Evolutionary conservation across 1,140 invertebrate genomes (phyloP).

Genomic region (Papilio xuthus): DNA sequence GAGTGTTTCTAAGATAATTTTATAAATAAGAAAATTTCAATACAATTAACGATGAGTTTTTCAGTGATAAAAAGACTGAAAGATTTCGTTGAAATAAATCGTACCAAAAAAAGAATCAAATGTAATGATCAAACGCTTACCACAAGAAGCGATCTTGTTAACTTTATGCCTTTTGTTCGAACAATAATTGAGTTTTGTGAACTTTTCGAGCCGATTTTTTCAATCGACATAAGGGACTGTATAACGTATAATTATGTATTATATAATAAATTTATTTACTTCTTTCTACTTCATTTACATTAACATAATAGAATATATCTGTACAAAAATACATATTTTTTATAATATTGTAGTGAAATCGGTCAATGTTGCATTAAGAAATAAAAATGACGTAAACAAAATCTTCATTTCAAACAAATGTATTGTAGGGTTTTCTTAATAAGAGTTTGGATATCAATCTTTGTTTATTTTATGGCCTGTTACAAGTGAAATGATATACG

Average conservation of each 20-base stretch:
- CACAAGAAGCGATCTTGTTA: conserved; percentile 18
- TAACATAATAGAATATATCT: not conserved
- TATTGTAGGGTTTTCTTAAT: not conserved
- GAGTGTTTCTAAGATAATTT: not conserved
- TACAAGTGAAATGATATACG: not conserved
- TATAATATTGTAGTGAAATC: not conserved
- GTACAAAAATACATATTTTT: no score
- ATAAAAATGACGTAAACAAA: conserved; percentile 12
- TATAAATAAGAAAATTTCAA: not conserved
- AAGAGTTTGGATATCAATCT: not conserved
- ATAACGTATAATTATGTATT: not conserved
- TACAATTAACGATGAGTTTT: not conserved
- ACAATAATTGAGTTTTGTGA: conserved; percentile 17
- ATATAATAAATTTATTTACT: not conserved
- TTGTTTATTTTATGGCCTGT: not conserved
- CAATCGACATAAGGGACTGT: not conserved
- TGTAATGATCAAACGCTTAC: conserved; percentile 17
- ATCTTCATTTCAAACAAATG: not conserved
- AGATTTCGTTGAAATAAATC: not conserved
- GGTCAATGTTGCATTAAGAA: not conserved
- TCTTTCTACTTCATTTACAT: not conserved
- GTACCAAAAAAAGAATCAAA: not conserved
- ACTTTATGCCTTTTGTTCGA: conserved; percentile 12
- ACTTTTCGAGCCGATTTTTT: conserved; percentile 3
- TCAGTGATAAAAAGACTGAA: not conserved